Conservation (phyloP, 2,797 vertebrate genomes). For the Lacerta bilineata region DNA sequence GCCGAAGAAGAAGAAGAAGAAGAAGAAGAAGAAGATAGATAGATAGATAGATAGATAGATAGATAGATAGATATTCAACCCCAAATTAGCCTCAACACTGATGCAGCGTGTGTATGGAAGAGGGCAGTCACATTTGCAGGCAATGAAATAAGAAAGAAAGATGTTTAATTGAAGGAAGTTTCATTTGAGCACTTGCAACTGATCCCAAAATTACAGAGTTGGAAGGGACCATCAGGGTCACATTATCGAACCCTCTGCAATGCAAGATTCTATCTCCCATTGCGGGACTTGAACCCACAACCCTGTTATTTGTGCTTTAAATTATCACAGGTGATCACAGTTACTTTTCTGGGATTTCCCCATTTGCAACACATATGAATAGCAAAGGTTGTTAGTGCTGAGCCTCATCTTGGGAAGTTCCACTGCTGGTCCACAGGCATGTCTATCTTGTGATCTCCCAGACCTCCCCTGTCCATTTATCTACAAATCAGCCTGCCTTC, state of each 20-base stretch:
- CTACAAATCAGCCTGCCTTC: conserved; percentile 51
- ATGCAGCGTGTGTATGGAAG: background rate
- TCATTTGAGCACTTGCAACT: background rate
- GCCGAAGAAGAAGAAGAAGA: too few species aligned
- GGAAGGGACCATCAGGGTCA: background rate
- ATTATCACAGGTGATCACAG: background rate
- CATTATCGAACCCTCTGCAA: too few species aligned
- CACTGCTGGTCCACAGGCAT: fast-evolving
- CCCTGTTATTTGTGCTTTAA: too few species aligned
- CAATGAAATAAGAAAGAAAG: background rate
- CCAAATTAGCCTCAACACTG: background rate
- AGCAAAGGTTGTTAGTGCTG: background rate
- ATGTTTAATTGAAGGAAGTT: background rate
- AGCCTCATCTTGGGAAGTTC: conserved; percentile 38
- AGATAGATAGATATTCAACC: background rate
- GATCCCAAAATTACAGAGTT: background rate
- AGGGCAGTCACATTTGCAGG: background rate
- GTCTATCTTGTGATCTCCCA: conserved; percentile 53
- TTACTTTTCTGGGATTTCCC: background rate
- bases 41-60: background rate
- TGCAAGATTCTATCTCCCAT: too few species aligned
- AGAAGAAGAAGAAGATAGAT: too few species aligned
- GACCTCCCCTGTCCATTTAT: conserved; percentile 25
- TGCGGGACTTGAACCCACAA: too few species aligned
- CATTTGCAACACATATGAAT: background rate